Conservation (phyloP, 1,140 invertebrate species). For the silkworm (Bombyx mori) region ASM3026992v2 NC_085116.1:6538501-6539000, state of each 20-base stretch:
- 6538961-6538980: conserved; percentile 51
- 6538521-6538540: too few species aligned
- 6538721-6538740: conserved; percentile 52
- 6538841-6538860: too few species aligned
- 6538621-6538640: conserved; percentile 1
- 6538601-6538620: too few species aligned
- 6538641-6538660: conserved; percentile 13
- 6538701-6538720: conserved; percentile 44
- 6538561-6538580: too few species aligned
- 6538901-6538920: conserved; percentile 57
- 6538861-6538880: too few species aligned
- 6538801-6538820: too few species aligned
- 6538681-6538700: conserved; percentile 26
- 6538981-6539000: conserved; percentile 33
- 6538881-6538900: conserved; percentile 36
- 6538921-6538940: conserved; percentile 44
- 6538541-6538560: too few species aligned
- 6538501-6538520: too few species aligned
- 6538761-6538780: too few species aligned
- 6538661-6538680: conserved; percentile 34
- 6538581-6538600: too few species aligned
- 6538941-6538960: conserved; percentile 16
- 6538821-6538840: too few species aligned
- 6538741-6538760: conserved; percentile 24
- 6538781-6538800: too few species aligned